Base-by-base conservation (phyloP, 2,113 vertebrate species). In the Phrynocephalus versicolor region DNA sequence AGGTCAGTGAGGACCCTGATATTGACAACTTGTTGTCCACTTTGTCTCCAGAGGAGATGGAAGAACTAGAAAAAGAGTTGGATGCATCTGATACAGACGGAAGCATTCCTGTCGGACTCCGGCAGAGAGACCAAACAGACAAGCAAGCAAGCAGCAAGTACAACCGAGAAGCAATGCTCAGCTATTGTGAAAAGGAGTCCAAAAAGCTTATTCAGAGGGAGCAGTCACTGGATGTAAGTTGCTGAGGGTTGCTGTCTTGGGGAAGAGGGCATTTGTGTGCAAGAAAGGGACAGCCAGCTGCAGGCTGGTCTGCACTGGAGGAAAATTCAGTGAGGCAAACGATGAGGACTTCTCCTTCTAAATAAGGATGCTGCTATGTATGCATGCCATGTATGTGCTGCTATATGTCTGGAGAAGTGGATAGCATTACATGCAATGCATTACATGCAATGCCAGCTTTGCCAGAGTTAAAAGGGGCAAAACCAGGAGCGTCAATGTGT, bases 31-130 rank as follows among this genome's bases (percentile, higher is more conserved):
- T 98, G 70, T 88, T 98, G 84, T 97, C 96, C 16, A 97, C 96
- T 2, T 94, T 98, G 69, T 97, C 97, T 27, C 96, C 97, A 0
- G 97, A 98, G 91, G 97, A 98, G 95, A 96, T 98, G 96, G 96
- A 97, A 74, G 97, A 98, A 91, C 94, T 98, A 91, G 95, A 97
- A 91, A 96, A 96, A 88, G 97, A 98, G 89, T 94, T 98, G 93
- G 97, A 97, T 9, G 97, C 96, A 79, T 97, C 94, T 5, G 98
- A 99, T 83, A 77, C 97, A 0, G 97, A 97, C 2, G 96, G 96
- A 9, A 95, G 86, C 70, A 88, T 96, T n/a, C 95, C 97, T 1
- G 94, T 93, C 35, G 97, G 97, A 41, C 93, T 88, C 65, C 91
- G 88, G 60, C 95, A 91, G 92, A 92, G 89, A 89, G 96, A 91